Percentiles rank a stretch among this genome's conserved stretches.
These are phyloP conservation scores for Melolontha melolontha DNA, from an alignment of 2,888 invertebrate species.

Conservation along the genomic window DNA sequence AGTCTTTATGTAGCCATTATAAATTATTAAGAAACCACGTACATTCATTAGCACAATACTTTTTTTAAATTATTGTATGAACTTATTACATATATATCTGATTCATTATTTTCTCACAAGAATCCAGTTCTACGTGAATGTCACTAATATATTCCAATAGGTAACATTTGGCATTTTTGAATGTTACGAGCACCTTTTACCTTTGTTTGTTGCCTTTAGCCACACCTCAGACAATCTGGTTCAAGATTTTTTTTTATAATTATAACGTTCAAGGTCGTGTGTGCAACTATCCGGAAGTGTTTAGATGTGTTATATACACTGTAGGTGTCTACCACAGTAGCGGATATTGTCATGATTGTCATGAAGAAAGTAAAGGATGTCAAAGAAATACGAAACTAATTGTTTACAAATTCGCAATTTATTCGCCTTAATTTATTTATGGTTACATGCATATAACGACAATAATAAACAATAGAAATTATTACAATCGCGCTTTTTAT, in stretches of 20 bases:
- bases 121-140: neutral
- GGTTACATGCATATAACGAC: neutral
- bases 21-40: too few species aligned
- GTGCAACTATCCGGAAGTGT: slow-evolving; percentile 16
- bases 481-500: neutral
- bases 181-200: slow-evolving; percentile 16
- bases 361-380: slow-evolving; percentile 6
- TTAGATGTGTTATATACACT: slow-evolving; percentile 3
- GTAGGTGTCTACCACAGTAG: slow-evolving; percentile 7
- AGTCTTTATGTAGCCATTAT: too few species aligned
- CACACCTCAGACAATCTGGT: slow-evolving; percentile 32
- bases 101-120: too few species aligned
- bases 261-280: slow-evolving; percentile 11
- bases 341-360: slow-evolving; percentile 3
- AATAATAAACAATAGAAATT: slow-evolving; percentile 10
- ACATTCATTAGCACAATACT: too few species aligned
- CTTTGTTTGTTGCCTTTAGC: slow-evolving; percentile 3
- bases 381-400: slow-evolving; percentile 18
- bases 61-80: too few species aligned
- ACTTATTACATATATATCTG: too few species aligned
- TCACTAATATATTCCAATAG: slow-evolving; percentile 10
- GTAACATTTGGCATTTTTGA: slow-evolving; percentile 23
- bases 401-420: neutral
- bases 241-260: slow-evolving; percentile 10
- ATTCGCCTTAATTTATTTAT: neutral